Conservation (phyloP, 2,888 invertebrate genomes). For the Alloscopus bannaensis region DNA sequence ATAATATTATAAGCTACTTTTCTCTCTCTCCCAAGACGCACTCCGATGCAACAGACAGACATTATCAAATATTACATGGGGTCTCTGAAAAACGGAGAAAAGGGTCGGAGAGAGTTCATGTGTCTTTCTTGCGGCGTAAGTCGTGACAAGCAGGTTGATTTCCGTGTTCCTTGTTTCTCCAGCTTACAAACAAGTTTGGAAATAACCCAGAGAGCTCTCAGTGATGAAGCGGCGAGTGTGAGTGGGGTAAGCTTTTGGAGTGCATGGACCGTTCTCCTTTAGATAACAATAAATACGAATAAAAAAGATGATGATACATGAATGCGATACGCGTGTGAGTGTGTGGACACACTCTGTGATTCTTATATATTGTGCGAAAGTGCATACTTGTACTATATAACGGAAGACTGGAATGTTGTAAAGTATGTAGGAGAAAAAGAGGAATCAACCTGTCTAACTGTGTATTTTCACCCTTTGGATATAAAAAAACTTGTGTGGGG, state of each 20-base stretch:
- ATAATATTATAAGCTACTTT: neutral
- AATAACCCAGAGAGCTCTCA: too few relatives aligned
- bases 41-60: constrained; percentile 50
- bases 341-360: too few relatives aligned
- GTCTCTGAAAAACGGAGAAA: too few relatives aligned
- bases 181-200: constrained; percentile 5
- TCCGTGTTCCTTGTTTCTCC: constrained; percentile 9
- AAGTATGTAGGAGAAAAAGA: too few relatives aligned
- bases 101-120: too few relatives aligned
- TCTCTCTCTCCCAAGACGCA: neutral
- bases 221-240: too few relatives aligned
- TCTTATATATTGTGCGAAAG: too few relatives aligned
- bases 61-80: constrained; percentile 42
- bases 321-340: neutral
- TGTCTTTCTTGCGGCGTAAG: constrained; percentile 50
- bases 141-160: constrained; percentile 63
- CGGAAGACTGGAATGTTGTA: too few relatives aligned
- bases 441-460: constrained; percentile 31
- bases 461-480: neutral
- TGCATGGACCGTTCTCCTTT: constrained; percentile 15
- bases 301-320: constrained; percentile 4
- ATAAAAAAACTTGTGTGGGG: too few relatives aligned
- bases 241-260: neutral
- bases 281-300: constrained; percentile 43
- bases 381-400: too few relatives aligned